Percentiles rank a stretch among this genome's conserved stretches.
These are phyloP conservation scores for Forbesichthys papilliferus DNA, from an alignment of 2,113 vertebrate species.

Conservation along the genomic window DNA sequence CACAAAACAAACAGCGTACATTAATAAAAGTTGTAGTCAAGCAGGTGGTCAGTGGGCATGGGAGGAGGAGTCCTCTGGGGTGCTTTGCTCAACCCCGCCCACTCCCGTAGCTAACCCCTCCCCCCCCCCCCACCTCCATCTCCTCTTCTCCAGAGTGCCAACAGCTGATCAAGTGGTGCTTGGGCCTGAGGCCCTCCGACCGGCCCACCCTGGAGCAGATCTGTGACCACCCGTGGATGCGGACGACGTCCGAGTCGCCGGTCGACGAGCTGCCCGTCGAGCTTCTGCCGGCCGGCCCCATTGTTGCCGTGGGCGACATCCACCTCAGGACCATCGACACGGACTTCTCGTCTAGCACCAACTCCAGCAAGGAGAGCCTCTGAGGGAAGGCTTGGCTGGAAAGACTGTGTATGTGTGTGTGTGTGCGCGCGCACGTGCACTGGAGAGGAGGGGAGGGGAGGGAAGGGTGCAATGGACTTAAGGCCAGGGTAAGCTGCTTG, in stretches of 20 bases:
- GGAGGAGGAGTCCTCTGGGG: too few species aligned
- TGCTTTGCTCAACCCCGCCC: too few species aligned
- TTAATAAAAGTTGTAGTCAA: too few species aligned
- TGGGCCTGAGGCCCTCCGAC: conserved; percentile 92
- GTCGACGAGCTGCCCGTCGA: conserved; percentile 71
- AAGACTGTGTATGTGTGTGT: conserved; percentile 45
- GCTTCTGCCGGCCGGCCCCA: conserved; percentile 34
- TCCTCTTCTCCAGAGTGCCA: conserved; percentile 84
- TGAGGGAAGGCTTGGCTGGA: conserved; percentile 77
- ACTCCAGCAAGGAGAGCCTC: conserved; percentile 96
- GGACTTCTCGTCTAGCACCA: conserved; percentile 92
- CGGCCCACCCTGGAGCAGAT: conserved; percentile 96
- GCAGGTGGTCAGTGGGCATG: too few species aligned
- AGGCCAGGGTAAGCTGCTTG: conserved; percentile 41
- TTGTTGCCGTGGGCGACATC: conserved; percentile 76
- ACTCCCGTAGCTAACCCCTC: background rate
- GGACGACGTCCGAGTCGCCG: conserved; percentile 75
- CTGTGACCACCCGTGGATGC: conserved; percentile 93
- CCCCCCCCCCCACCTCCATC: background rate
- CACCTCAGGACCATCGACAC: conserved; percentile 86
- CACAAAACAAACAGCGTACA: too few species aligned
- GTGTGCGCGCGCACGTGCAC: conserved; percentile 3
- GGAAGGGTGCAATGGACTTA: conserved; percentile 66
- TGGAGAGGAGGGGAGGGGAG: conserved; percentile 51
- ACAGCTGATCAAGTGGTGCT: conserved; percentile 96